Base-by-base conservation (phyloP, 2,113 vertebrate species). In the Phocoena phocoena region DNA sequence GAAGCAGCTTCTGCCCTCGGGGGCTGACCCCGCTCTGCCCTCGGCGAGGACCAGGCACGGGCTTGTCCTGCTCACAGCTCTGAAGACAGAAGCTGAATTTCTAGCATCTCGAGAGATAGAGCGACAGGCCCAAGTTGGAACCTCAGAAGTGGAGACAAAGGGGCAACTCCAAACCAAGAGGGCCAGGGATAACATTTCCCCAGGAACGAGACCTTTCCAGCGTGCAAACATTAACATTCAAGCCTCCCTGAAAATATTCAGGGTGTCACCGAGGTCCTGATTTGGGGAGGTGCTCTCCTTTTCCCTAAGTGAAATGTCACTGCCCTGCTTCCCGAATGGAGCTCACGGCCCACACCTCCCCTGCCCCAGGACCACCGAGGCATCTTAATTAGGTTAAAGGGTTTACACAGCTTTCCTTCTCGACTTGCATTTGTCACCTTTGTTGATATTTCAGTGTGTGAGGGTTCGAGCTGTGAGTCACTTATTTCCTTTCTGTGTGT, bases 201-300 rank as follows among this genome's bases (percentile, higher is more conserved):
- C n/a, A 44, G 76, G 71, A 96, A 53, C 0, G 13, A 68, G 55
- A 20, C 93, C 62, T 74, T 67, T 85, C 87, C 31, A 53, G 25
- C 65, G 8, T 25, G 17, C 86, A 87, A 60, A 23, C 50, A 70
- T 38, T 88, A 36, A 53, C 89, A 96, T 97, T 94, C 84, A 93
- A 86, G 76, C 28, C 17, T 53, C n/a, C 60, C 92, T 44, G n/a
- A 85, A 84, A 97, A 96, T 82, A 80, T 93, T 96, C 93, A 70
- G 26, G 17, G 41, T 28, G 26, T 74, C 83, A 58, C 44, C 1
- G 53, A 58, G 95, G 89, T 58, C 62, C 70, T 23, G 67, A 77
- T 63, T 36, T 47, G 38, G 60, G 86, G 73, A 88, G 71, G 25
- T 0, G 31, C n/a, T 50, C 26, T 53, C 12, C 76, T 18, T 50